Evolutionary conservation across 2,113 vertebrate genomes (phyloP), one percentile per base, ranked within the genome.

Genomic region (Paralichthys olivaceus): DNA sequence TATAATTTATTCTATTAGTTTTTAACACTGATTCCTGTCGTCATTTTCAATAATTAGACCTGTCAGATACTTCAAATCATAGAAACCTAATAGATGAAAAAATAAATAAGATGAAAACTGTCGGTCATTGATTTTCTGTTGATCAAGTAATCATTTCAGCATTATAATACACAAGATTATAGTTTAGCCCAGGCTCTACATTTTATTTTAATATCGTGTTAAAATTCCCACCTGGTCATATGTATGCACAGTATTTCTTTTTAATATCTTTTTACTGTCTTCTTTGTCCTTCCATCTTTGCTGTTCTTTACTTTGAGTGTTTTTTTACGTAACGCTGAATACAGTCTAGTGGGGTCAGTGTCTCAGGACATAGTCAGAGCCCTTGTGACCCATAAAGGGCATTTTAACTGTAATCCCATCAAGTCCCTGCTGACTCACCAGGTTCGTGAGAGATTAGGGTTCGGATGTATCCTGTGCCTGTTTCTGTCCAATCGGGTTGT

Each of bases 401-500:
- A 19, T 63, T 66, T 57, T 28, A 53, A 63, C 57, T 22, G 25
- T 75, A 71, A 64, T 82, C 63, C 64, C 58, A 71, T 82, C 28
- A 85, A 71, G 61, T 81, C 66, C 65, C 69, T 45, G 64, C 68
- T 84, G 79, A 75, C 72, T 82, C 61, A 65, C 29, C 47, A 76
- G 68, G 73, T 53, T 64, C 69, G 49, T 73, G 66, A 53, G 59
- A 85, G 77, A 69, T 68, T 29, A 55, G 68, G 67, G 5, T 69
- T 68, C 51, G 70, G 62, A 83, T 49, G 79, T 56, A 76, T 69
- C 75, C 78, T 60, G 70, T 88, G 76, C 71, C 80, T 86, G 69
- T 92, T 77, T 69, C 88, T 90, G 89, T 92, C 83, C 77, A 57
- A 69, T 85, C 66, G 82, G 82, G 63, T 67, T 83, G 40, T 53